Evolutionary conservation across 2,888 invertebrate species (phyloP), one percentile per base, ranked within the genome.

Genomic region (Thera britannica): DNA sequence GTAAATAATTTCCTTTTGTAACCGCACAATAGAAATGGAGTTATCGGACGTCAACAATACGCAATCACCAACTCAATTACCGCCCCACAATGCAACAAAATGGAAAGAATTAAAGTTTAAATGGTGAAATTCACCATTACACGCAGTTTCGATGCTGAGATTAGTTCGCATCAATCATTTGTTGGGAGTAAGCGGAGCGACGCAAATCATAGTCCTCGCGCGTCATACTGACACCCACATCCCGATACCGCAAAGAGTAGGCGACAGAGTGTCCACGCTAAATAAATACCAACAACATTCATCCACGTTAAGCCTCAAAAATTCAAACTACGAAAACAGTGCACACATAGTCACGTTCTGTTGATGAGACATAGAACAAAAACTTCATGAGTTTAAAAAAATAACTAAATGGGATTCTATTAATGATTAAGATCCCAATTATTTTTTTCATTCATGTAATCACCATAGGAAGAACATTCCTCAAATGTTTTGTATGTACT

Each of bases 151-250:
- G 87, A 85, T 87, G 79, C 84, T 78, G 78, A 90, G 91, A 90
- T 91, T 90, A 87, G 87, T 82, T 77, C 76, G 75, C 87, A 87
- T 88, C 88, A 88, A 86, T 90, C 89, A 87, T 90, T 89, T 90
- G 91, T 89, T 81, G 83, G 76, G 75, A 73, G 88, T 88, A 89
- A 90, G 87, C 91, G 89, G 85, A 92, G 83, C 93, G 88, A 89
- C 83, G 88, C 87, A 92, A 93, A 93, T 93, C 92, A 93, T 92
- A 93, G 93, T 90, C 85, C 82, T 83, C 80, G 78, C 85, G 82
- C 86, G 87, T 92, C 91, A 90, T 80, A 72, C 81, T 88, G 92
- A 92, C 92, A 90, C 88, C 84, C 83, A 87, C 90, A 85, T 89
- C 90, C 90, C 86, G 83, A 74, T 68, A 65, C 2, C 63, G 51